Evolutionary conservation across 2,113 vertebrate genomes (phyloP), one percentile per base, ranked within the genome.

Genomic region (Notothenia rossii): DNA sequence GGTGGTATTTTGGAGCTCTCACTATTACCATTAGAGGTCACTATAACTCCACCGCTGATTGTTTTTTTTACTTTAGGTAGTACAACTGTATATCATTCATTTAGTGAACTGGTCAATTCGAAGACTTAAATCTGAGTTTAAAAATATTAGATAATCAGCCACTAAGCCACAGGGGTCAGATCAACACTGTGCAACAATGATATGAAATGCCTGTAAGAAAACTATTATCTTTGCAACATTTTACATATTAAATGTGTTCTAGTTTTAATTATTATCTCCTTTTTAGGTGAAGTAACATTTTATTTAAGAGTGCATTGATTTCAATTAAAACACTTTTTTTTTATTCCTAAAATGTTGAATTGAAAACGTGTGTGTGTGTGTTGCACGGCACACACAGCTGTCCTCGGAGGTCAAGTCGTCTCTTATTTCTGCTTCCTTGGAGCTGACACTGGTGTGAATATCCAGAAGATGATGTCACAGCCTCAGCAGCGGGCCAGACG

Each of bases 371-470:
- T 67, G 71, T 53, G 49, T 53, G 65, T 25, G 66, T 5, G 69
- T 53, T 2, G 25, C 25, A 25, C 25, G 25, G 25, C 56, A 10
- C 54, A 54, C 72, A 88, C 93, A 93, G 90, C 91, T 93, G 92
- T 92, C 88, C 81, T 53, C 43, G 20, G 70, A 83, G 82, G 85
- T 89, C 87, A 89, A 76, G 84, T 87, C 85, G 88, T 91, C 91
- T 93, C 87, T 83, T 77, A 82, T 91, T 91, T 90, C 86, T 86
- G 77, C 88, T 90, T 91, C 88, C 91, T 93, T 85, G 83, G 89
- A 92, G 77, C 79, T 87, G 91, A 90, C 88, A 87, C 84, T 81
- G 83, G 90, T 88, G 84, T 91, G 85, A 92, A 92, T 93, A 91
- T 89, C 83, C 78, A 86, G 82, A 66, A 64, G 81, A 89, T 94